Evolutionary conservation across 2,797 vertebrate genomes (phyloP), one percentile per base, ranked within the genome.

Genomic region (Melanotaenia boesemani): DNA sequence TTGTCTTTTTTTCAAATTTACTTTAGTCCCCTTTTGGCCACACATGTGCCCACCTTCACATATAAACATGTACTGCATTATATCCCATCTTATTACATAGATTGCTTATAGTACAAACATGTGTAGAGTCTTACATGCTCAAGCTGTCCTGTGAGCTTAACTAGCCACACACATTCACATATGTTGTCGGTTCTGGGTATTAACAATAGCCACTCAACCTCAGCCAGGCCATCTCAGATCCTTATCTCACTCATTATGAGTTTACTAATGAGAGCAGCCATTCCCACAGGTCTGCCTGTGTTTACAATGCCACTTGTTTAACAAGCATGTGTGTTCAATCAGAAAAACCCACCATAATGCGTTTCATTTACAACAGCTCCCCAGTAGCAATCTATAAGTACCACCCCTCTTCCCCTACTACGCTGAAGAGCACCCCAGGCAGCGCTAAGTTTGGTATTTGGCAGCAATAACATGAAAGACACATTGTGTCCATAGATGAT

Each of bases 251-350:
- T 89, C 78, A 86, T 89, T 85, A 88, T 81, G 50, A 84, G 66
- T 70, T 76, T 59, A 34, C 86, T 90, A 92, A 93, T 76, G 86
- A 91, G 72, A 81, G 65, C 39, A 37, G 56, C 70, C 77, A 41
- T 87, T 91, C 81, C 86, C 69, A 86, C 46, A 57, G 15, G 56
- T 73, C 61, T 2, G 37, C 76, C 60, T 54, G 70, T 77, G 75
- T 89, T 91, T 88, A 88, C 82, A 84, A 72, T 79, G 73, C 70
- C 81, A 91, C 82, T 90, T 82, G 72, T 79, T 85, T 93, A 88
- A 92, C 50, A 63, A 92, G 80, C 92, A 93, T 91, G 86, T 92
- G 89, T 81, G 85, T 88, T 84, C 80, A 90, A 91, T 92, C 88
- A 86, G 86, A 90, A 82, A 83, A 91, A 91, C 78, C 74, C 72